phyloP scores from a whole-genome alignment of 2,113 vertebrate genomes.

The Tachuris rubrigastra region DNA sequence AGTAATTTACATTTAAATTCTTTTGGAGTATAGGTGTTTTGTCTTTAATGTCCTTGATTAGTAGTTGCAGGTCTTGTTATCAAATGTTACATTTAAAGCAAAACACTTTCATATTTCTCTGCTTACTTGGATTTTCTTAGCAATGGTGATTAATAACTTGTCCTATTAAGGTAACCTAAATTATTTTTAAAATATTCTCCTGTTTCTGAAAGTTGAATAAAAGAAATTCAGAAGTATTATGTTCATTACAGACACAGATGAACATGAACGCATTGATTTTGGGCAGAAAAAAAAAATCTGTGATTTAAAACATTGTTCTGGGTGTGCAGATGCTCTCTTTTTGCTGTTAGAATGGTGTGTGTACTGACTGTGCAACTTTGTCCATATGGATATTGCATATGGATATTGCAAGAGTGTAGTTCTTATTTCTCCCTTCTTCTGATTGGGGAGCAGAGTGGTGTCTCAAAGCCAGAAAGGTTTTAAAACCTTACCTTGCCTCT shows the following conservation, averaged over 20 bases:
- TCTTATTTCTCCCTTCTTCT: neutral
- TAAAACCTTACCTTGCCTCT: neutral
- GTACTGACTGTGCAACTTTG: neutral
- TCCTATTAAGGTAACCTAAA: neutral
- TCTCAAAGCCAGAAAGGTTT: neutral
- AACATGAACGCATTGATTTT: neutral
- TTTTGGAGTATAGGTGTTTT: neutral
- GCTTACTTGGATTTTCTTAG: neutral
- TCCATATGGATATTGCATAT: neutral
- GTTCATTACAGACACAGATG: neutral
- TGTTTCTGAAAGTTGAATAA: neutral
- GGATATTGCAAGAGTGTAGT: neutral
- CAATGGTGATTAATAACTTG: neutral
- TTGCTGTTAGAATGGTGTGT: neutral
- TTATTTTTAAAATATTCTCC: neutral
- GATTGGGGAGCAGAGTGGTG: neutral
- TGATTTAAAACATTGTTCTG: neutral
- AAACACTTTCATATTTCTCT: neutral
- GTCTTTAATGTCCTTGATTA: conserved; percentile 20
- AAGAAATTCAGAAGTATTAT: neutral
- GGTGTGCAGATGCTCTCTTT: neutral
- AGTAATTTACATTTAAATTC: conserved; percentile 1
- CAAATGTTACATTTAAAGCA: neutral
- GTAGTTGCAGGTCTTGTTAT: neutral
- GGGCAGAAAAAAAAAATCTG: neutral